Conservation (phyloP, 2,797 vertebrate genomes). For the Crocodylus rhombifer region DNA sequence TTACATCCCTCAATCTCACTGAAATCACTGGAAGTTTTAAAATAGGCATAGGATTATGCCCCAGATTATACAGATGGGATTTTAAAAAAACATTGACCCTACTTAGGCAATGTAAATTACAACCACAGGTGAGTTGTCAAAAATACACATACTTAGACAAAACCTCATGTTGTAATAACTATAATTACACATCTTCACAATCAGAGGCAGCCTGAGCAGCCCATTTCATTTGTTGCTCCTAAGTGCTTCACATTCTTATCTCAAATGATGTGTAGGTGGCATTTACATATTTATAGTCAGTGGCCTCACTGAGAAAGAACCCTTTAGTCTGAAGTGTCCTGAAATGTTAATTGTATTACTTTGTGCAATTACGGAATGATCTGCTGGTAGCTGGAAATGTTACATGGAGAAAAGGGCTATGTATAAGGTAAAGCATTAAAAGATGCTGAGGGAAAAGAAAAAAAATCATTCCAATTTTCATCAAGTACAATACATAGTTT, state of each 20-base stretch:
- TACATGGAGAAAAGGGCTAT: neutral
- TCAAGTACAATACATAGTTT: neutral
- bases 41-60: neutral
- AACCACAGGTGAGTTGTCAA: neutral
- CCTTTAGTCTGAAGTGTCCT: neutral
- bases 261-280: neutral
- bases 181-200: neutral
- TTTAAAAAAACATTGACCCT: neutral
- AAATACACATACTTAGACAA: neutral
- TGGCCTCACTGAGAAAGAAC: neutral
- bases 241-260: neutral
- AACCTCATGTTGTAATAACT: neutral
- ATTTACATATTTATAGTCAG: neutral
- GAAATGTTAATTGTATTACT: conserved; percentile 26
- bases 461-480: neutral
- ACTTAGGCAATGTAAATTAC: neutral
- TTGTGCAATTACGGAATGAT: neutral
- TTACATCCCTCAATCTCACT: accelerated
- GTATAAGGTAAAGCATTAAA: neutral
- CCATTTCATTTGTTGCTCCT: neutral
- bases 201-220: neutral
- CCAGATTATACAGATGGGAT: neutral
- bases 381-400: neutral
- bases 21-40: neutral
- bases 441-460: neutral